Evolutionary conservation across 2,797 vertebrate species (phyloP).

Genomic region (Tragopan temminckii): DNA sequence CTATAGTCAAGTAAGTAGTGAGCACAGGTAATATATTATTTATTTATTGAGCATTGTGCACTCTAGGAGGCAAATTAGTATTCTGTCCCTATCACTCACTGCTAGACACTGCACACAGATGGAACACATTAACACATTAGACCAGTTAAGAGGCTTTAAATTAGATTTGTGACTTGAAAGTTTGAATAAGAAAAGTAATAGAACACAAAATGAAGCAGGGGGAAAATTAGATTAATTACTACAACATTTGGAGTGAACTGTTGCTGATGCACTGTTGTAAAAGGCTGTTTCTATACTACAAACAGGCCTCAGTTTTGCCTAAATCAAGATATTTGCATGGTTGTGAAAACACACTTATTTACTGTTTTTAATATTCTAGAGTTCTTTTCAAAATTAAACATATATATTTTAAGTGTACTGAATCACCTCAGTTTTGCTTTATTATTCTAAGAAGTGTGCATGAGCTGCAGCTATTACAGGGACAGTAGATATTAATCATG

Average conservation of each 20-base stretch:
- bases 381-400: constrained; percentile 38
- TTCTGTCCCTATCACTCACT: constrained; percentile 71
- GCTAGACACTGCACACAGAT: constrained; percentile 73
- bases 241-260: constrained; percentile 71
- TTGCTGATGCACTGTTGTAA: constrained; percentile 61
- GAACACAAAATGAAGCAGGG: constrained; percentile 82
- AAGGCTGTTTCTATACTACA: constrained; percentile 65
- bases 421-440: neutral
- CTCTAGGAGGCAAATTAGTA: constrained; percentile 76
- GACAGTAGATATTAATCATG: neutral
- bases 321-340: constrained; percentile 11
- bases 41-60: constrained; percentile 73
- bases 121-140: constrained; percentile 81
- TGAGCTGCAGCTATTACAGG: neutral
- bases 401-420: neutral
- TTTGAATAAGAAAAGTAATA: constrained; percentile 86
- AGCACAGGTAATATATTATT: constrained; percentile 76
- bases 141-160: constrained; percentile 84
- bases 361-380: constrained; percentile 30
- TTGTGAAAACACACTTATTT: constrained; percentile 58
- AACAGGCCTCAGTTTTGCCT: constrained; percentile 33
- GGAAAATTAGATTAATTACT: constrained; percentile 84
- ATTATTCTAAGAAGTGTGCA: neutral
- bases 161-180: constrained; percentile 86
- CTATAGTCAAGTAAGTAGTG: constrained; percentile 59